A percentile compares a stretch with the other conserved stretches of the same genome.
These are phyloP conservation scores for Edolisoma coerulescens DNA, from an alignment of 2,113 vertebrate genomes.

Conservation along the genomic window DNA sequence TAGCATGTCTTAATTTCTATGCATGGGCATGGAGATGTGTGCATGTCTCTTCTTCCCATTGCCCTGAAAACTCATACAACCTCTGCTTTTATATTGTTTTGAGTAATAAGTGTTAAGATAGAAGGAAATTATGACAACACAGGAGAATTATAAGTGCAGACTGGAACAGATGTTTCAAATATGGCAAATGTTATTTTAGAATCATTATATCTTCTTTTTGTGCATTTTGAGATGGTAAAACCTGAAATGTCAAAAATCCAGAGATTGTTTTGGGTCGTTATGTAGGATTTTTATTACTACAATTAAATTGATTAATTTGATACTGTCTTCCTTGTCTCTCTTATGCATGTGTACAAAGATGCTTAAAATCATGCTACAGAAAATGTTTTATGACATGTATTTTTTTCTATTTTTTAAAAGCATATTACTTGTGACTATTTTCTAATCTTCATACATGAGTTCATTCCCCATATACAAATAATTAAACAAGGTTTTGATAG, in stretches of 20 bases:
- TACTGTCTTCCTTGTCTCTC: neutral
- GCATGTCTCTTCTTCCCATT: neutral
- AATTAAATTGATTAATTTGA: neutral
- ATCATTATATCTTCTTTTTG: neutral
- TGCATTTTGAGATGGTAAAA: neutral
- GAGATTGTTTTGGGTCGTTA: neutral
- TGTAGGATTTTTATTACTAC: neutral
- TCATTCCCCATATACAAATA: fast-evolving
- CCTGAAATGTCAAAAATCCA: neutral
- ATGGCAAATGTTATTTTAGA: neutral
- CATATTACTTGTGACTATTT: neutral
- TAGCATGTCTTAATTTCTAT: neutral
- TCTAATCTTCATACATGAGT: neutral
- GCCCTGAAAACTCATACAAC: neutral
- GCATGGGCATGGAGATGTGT: fast-evolving
- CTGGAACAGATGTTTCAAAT: constrained; percentile 32
- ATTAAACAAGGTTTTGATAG: neutral
- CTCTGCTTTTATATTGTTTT: neutral
- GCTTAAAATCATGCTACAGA: neutral
- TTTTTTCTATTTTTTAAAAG: neutral
- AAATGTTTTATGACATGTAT: neutral
- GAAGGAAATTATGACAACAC: neutral
- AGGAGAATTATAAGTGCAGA: neutral
- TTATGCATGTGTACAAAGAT: neutral
- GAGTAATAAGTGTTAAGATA: neutral